A percentile compares a stretch with the other conserved stretches of the same genome.
Evolutionary conservation across 2,888 invertebrate species (phyloP).

Genomic region (Neoascia interrupta): DNA sequence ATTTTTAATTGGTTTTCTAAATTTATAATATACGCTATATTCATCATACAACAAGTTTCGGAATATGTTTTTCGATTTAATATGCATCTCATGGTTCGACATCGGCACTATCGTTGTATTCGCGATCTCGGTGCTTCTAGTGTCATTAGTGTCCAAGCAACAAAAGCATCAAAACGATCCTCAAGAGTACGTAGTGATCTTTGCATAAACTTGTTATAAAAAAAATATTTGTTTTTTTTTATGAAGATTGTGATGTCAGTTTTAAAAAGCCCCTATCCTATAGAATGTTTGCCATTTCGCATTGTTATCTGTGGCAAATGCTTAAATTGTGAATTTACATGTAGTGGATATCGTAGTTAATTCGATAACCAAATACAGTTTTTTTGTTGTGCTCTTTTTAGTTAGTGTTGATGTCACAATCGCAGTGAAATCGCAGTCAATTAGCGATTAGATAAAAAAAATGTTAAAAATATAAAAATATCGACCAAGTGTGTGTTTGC

Average conservation of each 20-base stretch:
- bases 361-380: conserved; percentile 30
- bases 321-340: neutral
- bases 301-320: conserved; percentile 27
- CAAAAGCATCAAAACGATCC: conserved; percentile 30
- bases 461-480: conserved; percentile 4
- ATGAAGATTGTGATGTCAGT: conserved; percentile 37
- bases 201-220: neutral
- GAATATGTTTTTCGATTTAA: conserved; percentile 71
- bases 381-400: conserved; percentile 6
- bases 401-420: conserved; percentile 54
- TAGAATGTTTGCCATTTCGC: conserved; percentile 36
- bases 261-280: conserved; percentile 2
- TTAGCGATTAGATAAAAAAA: conserved; percentile 48
- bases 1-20: neutral
- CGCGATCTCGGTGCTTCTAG: conserved; percentile 70
- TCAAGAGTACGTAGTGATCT: conserved; percentile 42
- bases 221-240: conserved; percentile 2
- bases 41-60: conserved; percentile 1
- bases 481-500: conserved; percentile 12
- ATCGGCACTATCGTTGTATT: conserved; percentile 72
- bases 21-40: neutral
- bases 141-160: conserved; percentile 71
- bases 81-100: conserved; percentile 76
- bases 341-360: conserved; percentile 6
- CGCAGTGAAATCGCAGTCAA: conserved; percentile 38